Conservation (phyloP, 2,797 vertebrate species). For the Mareca strepera region DNA sequence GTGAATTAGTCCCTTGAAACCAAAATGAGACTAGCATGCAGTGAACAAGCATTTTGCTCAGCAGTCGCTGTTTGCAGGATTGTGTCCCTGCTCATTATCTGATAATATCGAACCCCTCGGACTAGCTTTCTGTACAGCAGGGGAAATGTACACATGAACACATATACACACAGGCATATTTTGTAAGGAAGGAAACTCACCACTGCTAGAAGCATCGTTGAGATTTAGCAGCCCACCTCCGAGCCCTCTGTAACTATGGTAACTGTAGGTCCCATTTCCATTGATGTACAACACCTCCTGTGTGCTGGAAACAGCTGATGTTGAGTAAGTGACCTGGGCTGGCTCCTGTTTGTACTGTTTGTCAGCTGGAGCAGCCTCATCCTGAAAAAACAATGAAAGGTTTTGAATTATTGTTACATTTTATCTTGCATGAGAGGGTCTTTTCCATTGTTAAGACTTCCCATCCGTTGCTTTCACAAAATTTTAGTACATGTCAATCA, state of each 20-base stretch:
- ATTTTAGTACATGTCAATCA: not conserved
- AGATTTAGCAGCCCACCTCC: constrained; percentile 86
- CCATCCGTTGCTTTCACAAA: not conserved
- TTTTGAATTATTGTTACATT: not conserved
- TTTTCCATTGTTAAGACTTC: not conserved
- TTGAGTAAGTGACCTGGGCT: constrained; percentile 81
- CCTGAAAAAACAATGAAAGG: constrained; percentile 74
- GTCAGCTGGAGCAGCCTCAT: constrained; percentile 79
- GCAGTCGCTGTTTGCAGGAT: not conserved
- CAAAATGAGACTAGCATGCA: not conserved
- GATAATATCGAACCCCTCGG: not conserved
- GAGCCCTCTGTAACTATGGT: constrained; percentile 87
- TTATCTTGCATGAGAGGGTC: not conserved
- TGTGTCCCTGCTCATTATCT: not conserved
- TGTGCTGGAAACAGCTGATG: constrained; percentile 82
- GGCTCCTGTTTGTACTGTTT: constrained; percentile 83
- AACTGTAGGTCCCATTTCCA: constrained; percentile 88
- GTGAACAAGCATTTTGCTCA: constrained; percentile 14
- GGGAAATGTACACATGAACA: not conserved
- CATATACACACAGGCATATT: not conserved
- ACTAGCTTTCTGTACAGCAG: not conserved
- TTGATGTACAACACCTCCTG: constrained; percentile 89
- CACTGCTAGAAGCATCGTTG: constrained; percentile 84
- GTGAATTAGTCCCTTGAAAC: not conserved
- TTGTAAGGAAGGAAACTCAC: constrained; percentile 74